Conservation (phyloP, 1,140 invertebrate genomes). For the Solenopsis fugax region DNA sequence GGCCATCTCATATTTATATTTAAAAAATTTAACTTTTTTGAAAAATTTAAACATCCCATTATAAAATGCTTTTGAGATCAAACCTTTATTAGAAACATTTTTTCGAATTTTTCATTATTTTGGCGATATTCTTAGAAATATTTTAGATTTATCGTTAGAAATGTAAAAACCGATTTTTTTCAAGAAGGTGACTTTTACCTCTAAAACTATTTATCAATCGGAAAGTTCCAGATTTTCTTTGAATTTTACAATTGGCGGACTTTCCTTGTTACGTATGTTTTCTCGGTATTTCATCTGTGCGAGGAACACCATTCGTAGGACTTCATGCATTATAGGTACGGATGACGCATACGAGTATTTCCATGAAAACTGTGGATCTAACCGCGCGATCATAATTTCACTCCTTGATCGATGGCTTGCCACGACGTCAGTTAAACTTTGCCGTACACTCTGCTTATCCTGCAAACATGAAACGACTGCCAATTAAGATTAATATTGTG, state of each 20-base stretch:
- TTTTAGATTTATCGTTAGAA: no score
- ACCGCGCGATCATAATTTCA: slow-evolving; percentile 15
- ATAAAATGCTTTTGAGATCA: no score
- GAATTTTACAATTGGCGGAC: background rate
- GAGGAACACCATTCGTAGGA: background rate
- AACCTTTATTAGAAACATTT: no score
- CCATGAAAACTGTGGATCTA: slow-evolving; percentile 21
- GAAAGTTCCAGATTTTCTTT: background rate
- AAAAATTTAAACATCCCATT: no score
- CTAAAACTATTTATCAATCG: no score
- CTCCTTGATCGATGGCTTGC: slow-evolving; percentile 24
- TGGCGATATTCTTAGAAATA: no score
- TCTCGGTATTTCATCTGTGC: background rate
- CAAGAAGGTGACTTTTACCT: no score
- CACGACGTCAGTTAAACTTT: slow-evolving; percentile 4
- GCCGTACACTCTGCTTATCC: background rate
- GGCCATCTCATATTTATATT: no score
- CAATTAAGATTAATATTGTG: slow-evolving; percentile 35
- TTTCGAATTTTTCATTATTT: no score
- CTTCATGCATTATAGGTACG: background rate
- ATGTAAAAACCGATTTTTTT: no score
- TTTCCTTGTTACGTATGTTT: background rate
- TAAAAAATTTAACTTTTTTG: no score
- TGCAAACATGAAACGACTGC: slow-evolving; percentile 4
- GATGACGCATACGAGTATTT: slow-evolving; percentile 32